phyloP scores from a whole-genome alignment of 1,140 invertebrate species.

The Zaprionus inermis region DNA sequence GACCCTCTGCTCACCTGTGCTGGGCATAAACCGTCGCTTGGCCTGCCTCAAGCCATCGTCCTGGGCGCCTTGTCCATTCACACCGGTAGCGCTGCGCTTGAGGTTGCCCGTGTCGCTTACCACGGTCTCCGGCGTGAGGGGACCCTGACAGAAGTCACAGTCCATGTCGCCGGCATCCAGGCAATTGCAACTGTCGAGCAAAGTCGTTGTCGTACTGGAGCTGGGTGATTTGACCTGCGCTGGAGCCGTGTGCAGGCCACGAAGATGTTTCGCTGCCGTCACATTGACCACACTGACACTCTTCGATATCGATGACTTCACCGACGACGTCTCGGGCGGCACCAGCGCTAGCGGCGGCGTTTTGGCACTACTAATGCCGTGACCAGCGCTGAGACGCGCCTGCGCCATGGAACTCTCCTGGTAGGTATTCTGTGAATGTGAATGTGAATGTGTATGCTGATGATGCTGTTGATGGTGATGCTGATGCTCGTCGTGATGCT shows the following conservation, averaged over 20 bases:
- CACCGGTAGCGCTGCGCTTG: conserved; percentile 42
- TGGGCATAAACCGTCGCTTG: conserved; percentile 67
- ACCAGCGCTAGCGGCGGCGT: conserved; percentile 84
- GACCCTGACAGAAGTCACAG: conserved; percentile 57
- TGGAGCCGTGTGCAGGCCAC: conserved; percentile 40
- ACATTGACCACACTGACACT: conserved; percentile 83
- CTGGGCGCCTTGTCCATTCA: neutral
- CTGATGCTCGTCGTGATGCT: neutral
- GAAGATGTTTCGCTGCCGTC: conserved; percentile 73
- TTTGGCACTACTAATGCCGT: conserved; percentile 58
- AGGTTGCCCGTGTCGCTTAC: conserved; percentile 7
- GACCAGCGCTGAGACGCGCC: conserved; percentile 20
- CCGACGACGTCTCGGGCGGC: conserved; percentile 84
- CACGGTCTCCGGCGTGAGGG: conserved; percentile 48
- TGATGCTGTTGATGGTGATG: conserved; percentile 35
- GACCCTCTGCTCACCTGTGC: conserved; percentile 50
- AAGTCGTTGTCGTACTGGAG: conserved; percentile 8
- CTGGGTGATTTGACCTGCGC: conserved; percentile 46
- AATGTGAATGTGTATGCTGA: conserved; percentile 24
- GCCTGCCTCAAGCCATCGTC: conserved; percentile 42
- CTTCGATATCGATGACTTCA: conserved; percentile 85
- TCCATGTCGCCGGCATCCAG: conserved; percentile 30
- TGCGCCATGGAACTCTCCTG: conserved; percentile 37
- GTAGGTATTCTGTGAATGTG: conserved; percentile 31
- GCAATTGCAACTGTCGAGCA: conserved; percentile 54